phyloP scores from a whole-genome alignment of 1,140 invertebrate species.

The Geopemphigus sp. region DNA sequence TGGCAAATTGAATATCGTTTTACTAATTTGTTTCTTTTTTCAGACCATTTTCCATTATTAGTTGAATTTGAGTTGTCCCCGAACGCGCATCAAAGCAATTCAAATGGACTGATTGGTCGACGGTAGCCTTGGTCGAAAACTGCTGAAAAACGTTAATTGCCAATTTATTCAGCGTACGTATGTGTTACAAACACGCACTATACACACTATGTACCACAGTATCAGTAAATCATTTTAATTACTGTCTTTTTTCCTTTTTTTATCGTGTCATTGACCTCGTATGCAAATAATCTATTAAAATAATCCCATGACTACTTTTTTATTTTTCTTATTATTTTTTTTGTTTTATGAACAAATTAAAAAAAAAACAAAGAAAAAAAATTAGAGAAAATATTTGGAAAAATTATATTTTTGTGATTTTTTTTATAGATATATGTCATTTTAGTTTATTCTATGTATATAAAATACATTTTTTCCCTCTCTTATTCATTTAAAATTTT shows the following conservation, averaged over 20 bases:
- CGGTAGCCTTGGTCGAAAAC: conserved; percentile 8
- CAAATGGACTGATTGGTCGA: conserved; percentile 32
- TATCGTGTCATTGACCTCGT: not conserved
- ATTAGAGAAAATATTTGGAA: not conserved
- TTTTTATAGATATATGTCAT: conserved; percentile 3
- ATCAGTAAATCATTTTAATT: conserved; percentile 32
- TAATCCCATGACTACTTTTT: conserved; percentile 18
- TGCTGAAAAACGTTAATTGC: not conserved
- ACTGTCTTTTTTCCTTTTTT: not conserved
- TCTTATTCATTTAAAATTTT: conserved; percentile 27
- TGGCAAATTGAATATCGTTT: conserved; percentile 1
- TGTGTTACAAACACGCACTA: conserved; percentile 6
- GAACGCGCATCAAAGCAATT: conserved; percentile 55
- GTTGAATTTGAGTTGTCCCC: conserved; percentile 88
- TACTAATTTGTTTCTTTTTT: conserved; percentile 53
- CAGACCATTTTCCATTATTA: conserved; percentile 93
- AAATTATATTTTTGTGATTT: conserved; percentile 22
- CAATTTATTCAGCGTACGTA: not conserved
- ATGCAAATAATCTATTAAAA: conserved; percentile 19
- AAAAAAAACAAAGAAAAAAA: conserved; percentile 6
- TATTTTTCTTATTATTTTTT: conserved; percentile 4
- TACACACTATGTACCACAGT: not conserved
- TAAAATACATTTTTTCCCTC: conserved; percentile 15
- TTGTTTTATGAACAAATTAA: conserved; percentile 38
- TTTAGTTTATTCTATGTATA: conserved; percentile 23